phyloP scores from a whole-genome alignment of 2,113 vertebrate genomes.

The Sceloporus undulatus region DNA sequence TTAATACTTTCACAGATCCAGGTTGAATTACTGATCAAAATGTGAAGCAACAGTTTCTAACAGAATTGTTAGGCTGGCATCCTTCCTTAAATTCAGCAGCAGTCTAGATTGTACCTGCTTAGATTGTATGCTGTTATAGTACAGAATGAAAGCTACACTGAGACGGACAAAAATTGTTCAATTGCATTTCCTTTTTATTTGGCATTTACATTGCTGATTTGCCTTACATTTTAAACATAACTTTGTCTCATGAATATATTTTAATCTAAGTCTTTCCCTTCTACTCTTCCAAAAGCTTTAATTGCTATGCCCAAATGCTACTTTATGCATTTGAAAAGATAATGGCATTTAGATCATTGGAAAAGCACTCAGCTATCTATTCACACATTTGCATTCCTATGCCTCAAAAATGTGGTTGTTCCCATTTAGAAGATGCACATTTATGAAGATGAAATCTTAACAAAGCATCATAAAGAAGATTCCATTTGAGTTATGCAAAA shows the following conservation, averaged over 20 bases:
- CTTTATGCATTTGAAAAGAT: slow-evolving; percentile 44
- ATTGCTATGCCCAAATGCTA: slow-evolving; percentile 25
- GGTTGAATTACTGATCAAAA: neutral
- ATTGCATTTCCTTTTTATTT: slow-evolving; percentile 6
- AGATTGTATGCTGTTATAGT: neutral
- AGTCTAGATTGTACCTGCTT: neutral
- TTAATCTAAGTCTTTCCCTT: neutral
- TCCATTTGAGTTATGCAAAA: slow-evolving; percentile 5
- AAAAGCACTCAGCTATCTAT: slow-evolving; percentile 46
- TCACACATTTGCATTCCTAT: slow-evolving; percentile 43
- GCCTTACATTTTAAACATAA: neutral
- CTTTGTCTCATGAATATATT: slow-evolving; percentile 33
- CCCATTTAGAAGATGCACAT: neutral
- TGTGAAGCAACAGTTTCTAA: neutral
- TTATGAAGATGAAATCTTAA: slow-evolving; percentile 30
- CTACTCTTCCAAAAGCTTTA: slow-evolving; percentile 9
- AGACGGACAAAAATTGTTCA: neutral
- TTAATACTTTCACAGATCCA: neutral
- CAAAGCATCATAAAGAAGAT: neutral
- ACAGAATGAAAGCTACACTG: neutral
- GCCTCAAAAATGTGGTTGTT: slow-evolving; percentile 24
- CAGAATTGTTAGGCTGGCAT: neutral
- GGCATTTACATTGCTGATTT: neutral
- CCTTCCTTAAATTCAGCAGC: neutral
- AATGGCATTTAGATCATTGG: slow-evolving; percentile 45